phyloP scores from a whole-genome alignment of 2,113 vertebrate species.

The Anhinga rufa region DNA sequence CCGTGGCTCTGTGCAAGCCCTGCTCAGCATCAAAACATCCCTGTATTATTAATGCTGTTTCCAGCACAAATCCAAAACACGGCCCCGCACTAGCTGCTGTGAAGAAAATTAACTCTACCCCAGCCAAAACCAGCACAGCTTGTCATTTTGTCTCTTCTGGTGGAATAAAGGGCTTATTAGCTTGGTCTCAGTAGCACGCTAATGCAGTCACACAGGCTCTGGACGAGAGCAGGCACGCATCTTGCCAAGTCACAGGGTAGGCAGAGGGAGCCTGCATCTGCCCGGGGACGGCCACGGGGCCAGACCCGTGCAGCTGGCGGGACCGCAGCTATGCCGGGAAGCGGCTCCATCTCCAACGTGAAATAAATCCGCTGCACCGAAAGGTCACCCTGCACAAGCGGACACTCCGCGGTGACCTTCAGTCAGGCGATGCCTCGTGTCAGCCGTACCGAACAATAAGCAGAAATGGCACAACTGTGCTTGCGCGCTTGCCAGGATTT shows the following conservation, averaged over 20 bases:
- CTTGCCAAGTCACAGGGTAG: neutral
- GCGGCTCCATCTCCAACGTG: rapidly evolving
- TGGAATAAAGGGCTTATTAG: neutral
- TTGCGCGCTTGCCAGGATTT: neutral
- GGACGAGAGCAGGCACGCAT: neutral
- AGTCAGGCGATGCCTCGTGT: neutral
- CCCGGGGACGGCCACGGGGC: neutral
- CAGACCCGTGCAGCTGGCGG: neutral
- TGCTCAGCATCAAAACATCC: no score
- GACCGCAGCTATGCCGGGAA: neutral
- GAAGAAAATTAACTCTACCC: no score
- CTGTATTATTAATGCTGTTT: no score
- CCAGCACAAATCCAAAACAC: no score
- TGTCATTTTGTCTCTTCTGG: neutral
- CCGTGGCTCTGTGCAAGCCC: no score
- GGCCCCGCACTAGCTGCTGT: no score
- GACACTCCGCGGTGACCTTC: neutral
- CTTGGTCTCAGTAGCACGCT: neutral
- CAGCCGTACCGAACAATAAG: neutral
- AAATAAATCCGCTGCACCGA: neutral
- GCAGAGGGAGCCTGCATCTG: neutral
- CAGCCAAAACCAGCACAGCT: no score
- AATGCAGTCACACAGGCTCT: neutral
- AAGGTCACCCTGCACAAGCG: neutral
- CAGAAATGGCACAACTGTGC: neutral